Evolutionary conservation across 2,113 vertebrate species (phyloP).

Genomic region (Nesospiza acunhae): DNA sequence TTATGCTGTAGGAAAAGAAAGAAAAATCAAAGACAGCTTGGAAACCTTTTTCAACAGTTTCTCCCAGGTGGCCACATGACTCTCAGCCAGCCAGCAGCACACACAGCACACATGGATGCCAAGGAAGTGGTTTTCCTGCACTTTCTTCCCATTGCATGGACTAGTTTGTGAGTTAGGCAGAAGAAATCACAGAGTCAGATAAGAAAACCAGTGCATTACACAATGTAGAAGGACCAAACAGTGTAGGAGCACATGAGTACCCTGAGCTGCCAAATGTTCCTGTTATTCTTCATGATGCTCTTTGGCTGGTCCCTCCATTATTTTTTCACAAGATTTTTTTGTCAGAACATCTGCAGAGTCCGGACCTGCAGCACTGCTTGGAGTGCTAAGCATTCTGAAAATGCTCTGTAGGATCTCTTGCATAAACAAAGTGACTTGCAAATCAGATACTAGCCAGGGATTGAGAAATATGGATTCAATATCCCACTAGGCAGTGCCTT

Average conservation of each 20-base stretch:
- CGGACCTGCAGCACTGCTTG: neutral
- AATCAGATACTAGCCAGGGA: neutral
- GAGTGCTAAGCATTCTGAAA: neutral
- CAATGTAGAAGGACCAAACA: neutral
- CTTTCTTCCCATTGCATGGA: neutral
- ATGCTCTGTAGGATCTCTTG: neutral
- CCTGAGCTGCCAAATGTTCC: neutral
- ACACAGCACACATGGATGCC: neutral
- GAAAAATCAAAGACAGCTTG: neutral
- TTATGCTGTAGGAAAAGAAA: neutral
- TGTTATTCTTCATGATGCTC: neutral
- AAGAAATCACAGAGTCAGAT: neutral
- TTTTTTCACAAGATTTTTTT: neutral
- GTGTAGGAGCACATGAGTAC: neutral
- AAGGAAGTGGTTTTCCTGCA: neutral
- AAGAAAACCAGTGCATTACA: neutral
- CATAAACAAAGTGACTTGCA: neutral
- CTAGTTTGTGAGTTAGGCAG: neutral
- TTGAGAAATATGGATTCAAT: neutral
- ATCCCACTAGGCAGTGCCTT: neutral
- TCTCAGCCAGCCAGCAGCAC: neutral
- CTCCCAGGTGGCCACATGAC: neutral
- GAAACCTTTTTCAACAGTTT: neutral
- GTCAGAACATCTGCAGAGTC: neutral
- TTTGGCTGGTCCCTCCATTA: neutral